A percentile compares a stretch with the other conserved stretches of the same genome.
Conservation (phyloP, 2,888 invertebrate species). For the Cheiracanthium punctorium region DNA sequence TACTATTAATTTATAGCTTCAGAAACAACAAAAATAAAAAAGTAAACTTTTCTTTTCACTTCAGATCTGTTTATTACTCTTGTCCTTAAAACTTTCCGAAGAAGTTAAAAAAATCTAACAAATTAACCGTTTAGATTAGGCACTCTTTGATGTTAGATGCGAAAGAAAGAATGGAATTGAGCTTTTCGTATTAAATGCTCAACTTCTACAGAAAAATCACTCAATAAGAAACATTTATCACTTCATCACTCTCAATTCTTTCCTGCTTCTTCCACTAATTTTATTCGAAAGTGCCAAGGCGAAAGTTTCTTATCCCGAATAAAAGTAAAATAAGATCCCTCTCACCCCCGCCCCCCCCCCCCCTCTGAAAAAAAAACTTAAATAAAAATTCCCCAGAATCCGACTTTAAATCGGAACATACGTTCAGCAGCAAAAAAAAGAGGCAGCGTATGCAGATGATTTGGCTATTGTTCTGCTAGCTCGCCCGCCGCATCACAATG, state of each 20-base stretch:
- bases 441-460: slow-evolving; percentile 68
- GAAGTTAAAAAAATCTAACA: too few relatives aligned
- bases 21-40: too few relatives aligned
- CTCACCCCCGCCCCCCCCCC: background rate
- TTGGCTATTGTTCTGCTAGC: slow-evolving; percentile 60
- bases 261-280: slow-evolving; percentile 49
- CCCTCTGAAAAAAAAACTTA: slow-evolving; percentile 3
- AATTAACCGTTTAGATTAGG: too few relatives aligned
- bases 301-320: slow-evolving; percentile 41
- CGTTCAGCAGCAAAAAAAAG: slow-evolving; percentile 37
- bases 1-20: too few relatives aligned
- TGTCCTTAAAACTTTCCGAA: too few relatives aligned
- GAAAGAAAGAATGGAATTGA: too few relatives aligned
- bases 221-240: background rate
- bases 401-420: slow-evolving; percentile 61
- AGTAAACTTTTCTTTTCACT: too few relatives aligned
- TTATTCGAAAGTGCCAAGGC: slow-evolving; percentile 43
- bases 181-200: too few relatives aligned
- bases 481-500: slow-evolving; percentile 48
- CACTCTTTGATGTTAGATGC: too few relatives aligned
- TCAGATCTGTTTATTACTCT: too few relatives aligned
- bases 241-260: slow-evolving; percentile 37
- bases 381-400: slow-evolving; percentile 39
- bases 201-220: too few relatives aligned
- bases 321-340: background rate